Percentiles rank a stretch among this genome's conserved stretches.
Evolutionary conservation across 2,797 vertebrate genomes (phyloP).

Genomic region (Sebastes melanostomus): DNA sequence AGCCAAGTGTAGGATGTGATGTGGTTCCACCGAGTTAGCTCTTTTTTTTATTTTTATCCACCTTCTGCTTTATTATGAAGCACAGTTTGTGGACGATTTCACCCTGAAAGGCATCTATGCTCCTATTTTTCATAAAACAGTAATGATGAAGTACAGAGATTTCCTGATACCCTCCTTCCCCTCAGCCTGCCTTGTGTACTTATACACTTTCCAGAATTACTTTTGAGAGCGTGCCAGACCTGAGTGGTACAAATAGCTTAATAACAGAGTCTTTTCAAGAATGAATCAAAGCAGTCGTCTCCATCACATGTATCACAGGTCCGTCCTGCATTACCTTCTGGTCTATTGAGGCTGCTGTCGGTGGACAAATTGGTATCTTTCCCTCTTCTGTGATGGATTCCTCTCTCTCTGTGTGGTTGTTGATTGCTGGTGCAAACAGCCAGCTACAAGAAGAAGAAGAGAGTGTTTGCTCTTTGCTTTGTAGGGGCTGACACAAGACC

Average conservation of each 20-base stretch:
- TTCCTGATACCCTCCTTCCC: constrained; percentile 12
- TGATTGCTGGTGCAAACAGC: constrained; percentile 11
- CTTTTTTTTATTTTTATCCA: background rate
- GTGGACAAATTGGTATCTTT: constrained; percentile 27
- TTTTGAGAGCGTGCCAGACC: constrained; percentile 8
- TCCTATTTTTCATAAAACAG: constrained; percentile 34
- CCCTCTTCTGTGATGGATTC: constrained; percentile 30
- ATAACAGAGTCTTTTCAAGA: constrained; percentile 4
- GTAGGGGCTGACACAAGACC: background rate
- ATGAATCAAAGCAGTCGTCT: constrained; percentile 17
- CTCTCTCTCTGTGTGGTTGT: background rate
- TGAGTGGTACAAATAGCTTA: constrained; percentile 9
- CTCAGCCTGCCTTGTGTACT: constrained; percentile 6
- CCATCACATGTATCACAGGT: background rate
- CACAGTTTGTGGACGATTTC: background rate
- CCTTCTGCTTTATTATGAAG: background rate
- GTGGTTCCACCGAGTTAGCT: background rate
- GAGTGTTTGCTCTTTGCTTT: constrained; percentile 3
- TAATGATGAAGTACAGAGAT: constrained; percentile 20
- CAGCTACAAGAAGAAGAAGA: background rate
- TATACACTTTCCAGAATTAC: constrained; percentile 36
- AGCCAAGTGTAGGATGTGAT: constrained; percentile 2
- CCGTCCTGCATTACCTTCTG: background rate
- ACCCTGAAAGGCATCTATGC: background rate
- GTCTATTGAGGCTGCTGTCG: constrained; percentile 8